Base-by-base conservation (phyloP, 53 echinoderm and acorn worm species). In the Antedon mediterranea region DNA sequence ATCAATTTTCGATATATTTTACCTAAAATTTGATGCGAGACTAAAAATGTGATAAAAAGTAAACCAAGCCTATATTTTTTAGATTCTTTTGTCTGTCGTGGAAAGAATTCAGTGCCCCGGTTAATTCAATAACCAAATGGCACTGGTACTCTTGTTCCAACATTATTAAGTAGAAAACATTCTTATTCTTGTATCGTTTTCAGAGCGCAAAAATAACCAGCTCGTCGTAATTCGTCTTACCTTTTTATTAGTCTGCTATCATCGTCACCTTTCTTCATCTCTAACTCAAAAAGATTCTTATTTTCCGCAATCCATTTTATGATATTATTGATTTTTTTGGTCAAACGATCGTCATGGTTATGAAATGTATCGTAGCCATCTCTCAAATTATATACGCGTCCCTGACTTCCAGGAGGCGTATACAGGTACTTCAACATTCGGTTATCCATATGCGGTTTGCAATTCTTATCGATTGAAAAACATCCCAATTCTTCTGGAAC, bases 261-360 rank as follows among this genome's bases (percentile, higher is more conserved):
- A 32, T 44, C 31, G 30, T 30, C 78, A 43, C 32, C 11, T 28
- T 81, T 31, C 72, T 31, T 73, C 43, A 44, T 31, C 32, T 74
- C 71, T 29, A 76, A 34, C 34, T 85, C n/a, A n/a, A n/a, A n/a
- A n/a, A n/a, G n/a, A n/a, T n/a, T n/a, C n/a, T n/a, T 90, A 18
- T 87, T 94, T 71, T 71, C 79, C 71, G 80, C 18, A 18, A 94
- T 79, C 94, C 94, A 94, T 30, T 83, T 86, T 75, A 89, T 78
- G 31, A 94, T 43, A 76, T 90, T 89, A 57, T 90, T 76, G n/a
- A 94, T 81, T 71, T 90, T 89, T 34, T 90, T 85, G 32, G 86
- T 88, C n/a, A 86, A 80, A 80, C 87, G 85, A 33, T 94, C 94
- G 43, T 90, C 87, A 34, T 86, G 84, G 76, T 81, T 86, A 20